Conservation (phyloP, 1,140 invertebrate genomes). For the Nephila pilipes region DNA sequence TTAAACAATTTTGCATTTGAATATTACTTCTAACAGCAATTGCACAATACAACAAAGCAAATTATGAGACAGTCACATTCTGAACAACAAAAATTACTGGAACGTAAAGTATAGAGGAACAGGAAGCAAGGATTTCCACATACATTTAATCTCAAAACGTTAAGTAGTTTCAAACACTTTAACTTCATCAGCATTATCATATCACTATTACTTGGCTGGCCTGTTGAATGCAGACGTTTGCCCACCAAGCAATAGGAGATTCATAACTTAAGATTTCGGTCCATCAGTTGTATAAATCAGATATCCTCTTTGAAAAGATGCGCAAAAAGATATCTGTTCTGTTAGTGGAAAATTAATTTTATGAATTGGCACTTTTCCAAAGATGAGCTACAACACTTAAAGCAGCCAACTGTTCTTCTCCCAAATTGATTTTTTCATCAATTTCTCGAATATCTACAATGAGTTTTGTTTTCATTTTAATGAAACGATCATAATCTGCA, state of each 20-base stretch:
- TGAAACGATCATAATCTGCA: conserved; percentile 92
- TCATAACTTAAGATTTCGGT: not conserved
- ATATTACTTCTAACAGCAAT: conserved; percentile 30
- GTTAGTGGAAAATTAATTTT: conserved; percentile 16
- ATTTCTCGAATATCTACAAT: conserved; percentile 92
- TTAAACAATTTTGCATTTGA: conserved; percentile 7
- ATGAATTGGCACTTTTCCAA: conserved; percentile 76
- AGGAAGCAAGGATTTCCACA: conserved; percentile 40
- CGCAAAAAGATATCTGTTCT: conserved; percentile 17
- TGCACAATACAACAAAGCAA: conserved; percentile 37
- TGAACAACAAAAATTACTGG: conserved; percentile 13
- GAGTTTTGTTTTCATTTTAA: conserved; percentile 95
- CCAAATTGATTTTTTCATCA: conserved; percentile 92
- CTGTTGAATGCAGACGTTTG: conserved; percentile 31
- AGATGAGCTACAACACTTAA: conserved; percentile 81
- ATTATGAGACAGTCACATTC: conserved; percentile 6
- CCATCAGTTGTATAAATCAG: not conserved
- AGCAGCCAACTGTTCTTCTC: conserved; percentile 90
- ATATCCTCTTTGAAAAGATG: conserved; percentile 21
- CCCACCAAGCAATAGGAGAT: conserved; percentile 64
- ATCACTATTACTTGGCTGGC: conserved; percentile 64
- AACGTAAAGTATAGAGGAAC: conserved; percentile 30
- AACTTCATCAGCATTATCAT: conserved; percentile 6
- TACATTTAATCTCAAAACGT: conserved; percentile 15
- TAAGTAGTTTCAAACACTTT: conserved; percentile 50